Percentiles rank a stretch among this genome's conserved stretches.
Conservation (phyloP, 2,113 vertebrate genomes). For the Galemys pyrenaicus region DNA sequence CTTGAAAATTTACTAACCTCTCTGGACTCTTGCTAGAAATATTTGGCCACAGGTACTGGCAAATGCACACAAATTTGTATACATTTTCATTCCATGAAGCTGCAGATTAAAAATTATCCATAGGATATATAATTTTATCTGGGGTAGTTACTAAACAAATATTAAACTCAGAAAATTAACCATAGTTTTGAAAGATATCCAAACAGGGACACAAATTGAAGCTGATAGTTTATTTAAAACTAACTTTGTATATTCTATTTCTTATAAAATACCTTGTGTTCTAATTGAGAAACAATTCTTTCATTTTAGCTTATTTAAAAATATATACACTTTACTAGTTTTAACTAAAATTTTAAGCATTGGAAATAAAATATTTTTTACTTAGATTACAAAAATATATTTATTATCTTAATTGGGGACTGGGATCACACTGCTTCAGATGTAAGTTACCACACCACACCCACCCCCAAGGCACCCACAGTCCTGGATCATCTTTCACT, state of each 20-base stretch:
- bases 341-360: conserved; percentile 9
- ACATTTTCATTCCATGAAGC: not conserved
- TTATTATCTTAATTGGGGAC: not conserved
- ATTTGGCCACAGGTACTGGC: not conserved
- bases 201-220: not conserved
- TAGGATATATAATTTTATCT: not conserved
- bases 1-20: not conserved
- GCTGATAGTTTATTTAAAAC: not conserved
- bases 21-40: not conserved
- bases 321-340: not conserved
- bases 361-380: not conserved
- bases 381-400: conserved; percentile 7
- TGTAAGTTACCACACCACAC: too few species aligned
- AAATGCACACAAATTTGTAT: not conserved
- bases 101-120: not conserved
- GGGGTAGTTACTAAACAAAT: not conserved
- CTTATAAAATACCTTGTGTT: not conserved
- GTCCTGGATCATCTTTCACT: too few species aligned
- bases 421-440: too few species aligned
- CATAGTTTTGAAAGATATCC: conserved; percentile 10
- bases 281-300: not conserved
- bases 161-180: not conserved
- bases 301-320: not conserved
- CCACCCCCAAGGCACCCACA: too few species aligned
- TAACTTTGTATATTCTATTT: not conserved